phyloP scores from a whole-genome alignment of 2,113 vertebrate species.

The Ceuthmochares aereus region DNA sequence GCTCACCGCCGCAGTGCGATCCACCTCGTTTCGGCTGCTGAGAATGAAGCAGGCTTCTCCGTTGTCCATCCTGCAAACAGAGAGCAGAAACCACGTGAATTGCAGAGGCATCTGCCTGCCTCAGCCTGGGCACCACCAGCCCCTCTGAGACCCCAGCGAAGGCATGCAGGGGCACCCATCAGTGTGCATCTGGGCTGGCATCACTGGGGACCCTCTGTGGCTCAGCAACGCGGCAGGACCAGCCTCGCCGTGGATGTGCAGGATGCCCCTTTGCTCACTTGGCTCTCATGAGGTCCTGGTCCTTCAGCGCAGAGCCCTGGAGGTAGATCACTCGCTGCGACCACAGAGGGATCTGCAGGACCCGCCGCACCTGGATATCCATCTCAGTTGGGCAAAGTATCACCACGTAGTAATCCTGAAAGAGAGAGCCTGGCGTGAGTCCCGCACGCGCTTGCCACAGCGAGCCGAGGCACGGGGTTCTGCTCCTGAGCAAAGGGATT shows the following conservation, averaged over 20 bases:
- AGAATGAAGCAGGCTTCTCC: constrained; percentile 89
- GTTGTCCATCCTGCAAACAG: constrained; percentile 82
- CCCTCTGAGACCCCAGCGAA: neutral
- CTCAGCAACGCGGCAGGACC: neutral
- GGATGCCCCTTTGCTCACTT: constrained; percentile 81
- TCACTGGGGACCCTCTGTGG: neutral
- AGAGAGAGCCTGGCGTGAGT: neutral
- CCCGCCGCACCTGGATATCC: constrained; percentile 93
- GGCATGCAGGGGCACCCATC: fast-evolving
- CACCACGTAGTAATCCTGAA: constrained; percentile 96
- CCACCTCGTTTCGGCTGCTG: constrained; percentile 85
- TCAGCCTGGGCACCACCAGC: neutral
- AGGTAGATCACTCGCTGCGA: constrained; percentile 96
- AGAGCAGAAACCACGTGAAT: fast-evolving
- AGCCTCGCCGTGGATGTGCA: fast-evolving
- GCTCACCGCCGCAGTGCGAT: constrained; percentile 84
- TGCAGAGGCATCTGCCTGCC: fast-evolving
- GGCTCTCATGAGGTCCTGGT: constrained; percentile 95
- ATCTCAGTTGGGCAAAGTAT: constrained; percentile 95
- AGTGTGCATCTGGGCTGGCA: neutral
- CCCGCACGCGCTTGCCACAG: fast-evolving
- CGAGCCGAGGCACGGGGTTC: fast-evolving
- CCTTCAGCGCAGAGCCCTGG: constrained; percentile 95
- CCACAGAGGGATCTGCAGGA: constrained; percentile 96
- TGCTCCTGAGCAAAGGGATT: neutral